Percentiles rank a stretch among this genome's conserved stretches.
These are phyloP conservation scores for Orientallactaga bullata DNA, from an alignment of 2,113 vertebrate species.

Conservation along the genomic window DNA sequence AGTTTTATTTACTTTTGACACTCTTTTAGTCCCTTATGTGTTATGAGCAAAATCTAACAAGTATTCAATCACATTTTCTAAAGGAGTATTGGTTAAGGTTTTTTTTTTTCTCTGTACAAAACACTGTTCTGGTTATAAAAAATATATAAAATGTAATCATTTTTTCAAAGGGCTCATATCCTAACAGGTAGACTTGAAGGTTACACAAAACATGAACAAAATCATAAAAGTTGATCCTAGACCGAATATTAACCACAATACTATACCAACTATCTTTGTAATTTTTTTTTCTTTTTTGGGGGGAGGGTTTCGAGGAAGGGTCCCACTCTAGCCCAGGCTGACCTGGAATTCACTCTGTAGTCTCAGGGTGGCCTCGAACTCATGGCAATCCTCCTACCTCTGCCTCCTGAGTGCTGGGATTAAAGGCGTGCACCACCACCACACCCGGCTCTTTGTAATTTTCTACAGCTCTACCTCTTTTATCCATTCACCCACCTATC, in stretches of 20 bases:
- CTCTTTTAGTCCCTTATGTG: neutral
- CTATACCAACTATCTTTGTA: neutral
- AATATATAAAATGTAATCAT: neutral
- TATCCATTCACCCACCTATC: neutral
- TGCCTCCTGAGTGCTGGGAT: no score
- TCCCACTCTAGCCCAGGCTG: no score
- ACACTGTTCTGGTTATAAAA: neutral
- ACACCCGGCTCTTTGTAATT: slow-evolving; percentile 22
- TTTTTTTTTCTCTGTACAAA: neutral
- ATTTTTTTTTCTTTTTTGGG: no score
- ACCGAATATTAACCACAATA: neutral
- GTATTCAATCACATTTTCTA: neutral
- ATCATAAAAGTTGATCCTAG: slow-evolving; percentile 29
- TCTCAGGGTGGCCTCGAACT: no score
- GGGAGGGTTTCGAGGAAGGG: no score
- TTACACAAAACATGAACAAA: slow-evolving; percentile 11
- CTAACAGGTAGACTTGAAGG: neutral
- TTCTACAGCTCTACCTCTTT: neutral
- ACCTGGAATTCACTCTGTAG: no score
- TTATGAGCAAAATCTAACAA: slow-evolving; percentile 19
- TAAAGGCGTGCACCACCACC: no score
- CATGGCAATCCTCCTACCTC: no score
- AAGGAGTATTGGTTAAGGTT: neutral
- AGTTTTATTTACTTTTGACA: neutral
- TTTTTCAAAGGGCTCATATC: neutral